phyloP scores from a whole-genome alignment of 2,113 vertebrate species.

The Jacana jacana region DNA sequence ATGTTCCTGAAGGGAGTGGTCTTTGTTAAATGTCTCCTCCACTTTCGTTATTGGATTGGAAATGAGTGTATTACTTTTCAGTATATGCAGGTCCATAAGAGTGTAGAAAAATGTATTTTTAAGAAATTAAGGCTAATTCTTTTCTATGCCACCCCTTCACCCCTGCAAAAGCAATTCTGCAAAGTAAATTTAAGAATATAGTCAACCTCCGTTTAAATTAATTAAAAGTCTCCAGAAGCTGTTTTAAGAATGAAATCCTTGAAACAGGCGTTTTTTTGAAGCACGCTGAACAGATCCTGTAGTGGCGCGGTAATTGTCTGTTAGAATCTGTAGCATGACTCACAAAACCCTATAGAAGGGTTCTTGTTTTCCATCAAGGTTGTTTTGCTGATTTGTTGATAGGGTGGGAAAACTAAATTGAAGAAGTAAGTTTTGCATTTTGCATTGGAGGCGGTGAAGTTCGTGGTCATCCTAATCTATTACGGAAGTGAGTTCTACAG shows the following conservation, averaged over 20 bases:
- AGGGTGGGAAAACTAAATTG: conserved; percentile 17
- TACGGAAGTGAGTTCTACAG: conserved; percentile 59
- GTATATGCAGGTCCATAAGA: neutral
- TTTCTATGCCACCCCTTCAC: neutral
- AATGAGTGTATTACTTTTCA: neutral
- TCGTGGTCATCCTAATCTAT: conserved; percentile 48
- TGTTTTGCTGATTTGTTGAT: neutral
- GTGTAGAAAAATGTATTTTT: neutral
- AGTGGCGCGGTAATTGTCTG: neutral
- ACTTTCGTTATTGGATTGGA: neutral
- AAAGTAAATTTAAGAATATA: neutral
- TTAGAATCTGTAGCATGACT: neutral
- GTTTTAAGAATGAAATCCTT: neutral
- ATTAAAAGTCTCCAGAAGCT: neutral
- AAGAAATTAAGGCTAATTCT: neutral
- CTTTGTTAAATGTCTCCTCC: neutral
- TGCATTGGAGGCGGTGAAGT: neutral
- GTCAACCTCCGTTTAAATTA: neutral
- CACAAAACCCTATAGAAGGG: neutral
- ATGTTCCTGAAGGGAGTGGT: neutral
- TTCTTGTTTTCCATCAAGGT: neutral
- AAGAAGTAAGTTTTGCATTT: conserved; percentile 27
- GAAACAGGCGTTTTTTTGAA: neutral
- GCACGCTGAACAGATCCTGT: neutral
- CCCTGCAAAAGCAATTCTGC: neutral